Base-by-base conservation (phyloP, 1,140 invertebrate genomes). In the Ceratina calcarata region DNA sequence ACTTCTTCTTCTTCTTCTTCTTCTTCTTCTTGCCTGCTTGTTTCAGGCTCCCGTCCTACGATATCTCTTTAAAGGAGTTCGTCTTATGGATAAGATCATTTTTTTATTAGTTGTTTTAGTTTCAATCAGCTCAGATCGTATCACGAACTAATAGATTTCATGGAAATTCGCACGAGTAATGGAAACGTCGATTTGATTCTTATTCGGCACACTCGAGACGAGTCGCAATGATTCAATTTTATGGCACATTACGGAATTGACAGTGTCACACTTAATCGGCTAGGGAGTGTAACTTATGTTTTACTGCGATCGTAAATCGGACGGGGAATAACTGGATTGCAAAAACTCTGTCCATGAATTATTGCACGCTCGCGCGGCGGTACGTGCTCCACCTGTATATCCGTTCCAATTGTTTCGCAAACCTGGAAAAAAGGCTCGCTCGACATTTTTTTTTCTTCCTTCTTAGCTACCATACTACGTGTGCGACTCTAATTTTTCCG, bases 291-390 rank as follows among this genome's bases (percentile, higher is more conserved):
- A 57, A 72, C 60, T 78, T 72, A 45, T 57, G 69, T 64, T 64
- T 78, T 57, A 45, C 32, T 20, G 60, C 51, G 60, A 65, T 78
- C 76, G 76, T 78, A 78, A 78, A 78, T 78, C 76, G 76, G 64
- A 57, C 18, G 32, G 45, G 76, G 27, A 57, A 64, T 57, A 64
- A 64, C 60, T 49, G 69, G 32, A 51, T 72, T 18, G 32, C 51
- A 78, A 78, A 77, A 76, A 64, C 68, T 15, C 27, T 8, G 15
- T 6, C 32, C 3, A n/a, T 78, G 27, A 78, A 78, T 78, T 57
- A 78, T 72, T 45, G 20, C 49, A 18, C 18, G 6, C 16, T 24
- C 3, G 20, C 27, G 7, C 27, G 32, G 3, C 18, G 13, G n/a
- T 10, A n/a, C 18, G 20, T 18, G 1, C 10, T 53, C 15, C 27